A percentile compares a stretch with the other conserved stretches of the same genome.
phyloP scores from a whole-genome alignment of 2,113 vertebrate genomes.

The Prinia subflava region DNA sequence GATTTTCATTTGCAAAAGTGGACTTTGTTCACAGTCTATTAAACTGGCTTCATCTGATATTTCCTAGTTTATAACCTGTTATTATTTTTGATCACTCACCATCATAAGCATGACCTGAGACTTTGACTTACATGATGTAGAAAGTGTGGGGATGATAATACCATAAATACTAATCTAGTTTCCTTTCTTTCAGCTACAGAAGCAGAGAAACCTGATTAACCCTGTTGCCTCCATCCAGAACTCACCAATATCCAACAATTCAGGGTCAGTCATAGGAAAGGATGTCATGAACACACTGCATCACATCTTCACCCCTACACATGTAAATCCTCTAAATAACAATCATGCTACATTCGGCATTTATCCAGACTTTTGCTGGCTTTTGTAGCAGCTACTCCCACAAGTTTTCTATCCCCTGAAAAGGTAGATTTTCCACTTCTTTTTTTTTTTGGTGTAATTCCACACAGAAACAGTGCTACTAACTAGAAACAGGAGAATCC shows the following conservation, averaged over 20 bases:
- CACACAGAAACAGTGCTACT: background rate
- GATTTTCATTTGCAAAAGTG: background rate
- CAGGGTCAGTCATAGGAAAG: background rate
- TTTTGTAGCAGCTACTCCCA: background rate
- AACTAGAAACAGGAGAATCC: background rate
- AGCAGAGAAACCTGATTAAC: background rate
- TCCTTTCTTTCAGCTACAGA: background rate
- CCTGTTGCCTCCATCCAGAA: background rate
- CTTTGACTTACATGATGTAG: background rate
- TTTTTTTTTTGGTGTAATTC: background rate
- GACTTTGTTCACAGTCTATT: background rate
- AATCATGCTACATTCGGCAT: background rate
- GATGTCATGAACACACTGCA: background rate
- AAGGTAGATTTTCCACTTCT: background rate
- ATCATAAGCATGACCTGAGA: background rate
- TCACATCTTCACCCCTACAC: background rate
- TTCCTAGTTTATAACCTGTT: constrained; percentile 1
- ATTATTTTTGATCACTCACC: background rate
- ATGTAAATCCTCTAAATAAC: background rate
- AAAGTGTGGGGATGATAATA: background rate
- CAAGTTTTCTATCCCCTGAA: background rate
- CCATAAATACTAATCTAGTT: background rate
- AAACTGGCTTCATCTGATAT: background rate
- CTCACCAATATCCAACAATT: background rate
- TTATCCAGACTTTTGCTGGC: background rate